Base-by-base conservation (phyloP, 2,797 vertebrate genomes). In the Clarias platycephalus region DNA sequence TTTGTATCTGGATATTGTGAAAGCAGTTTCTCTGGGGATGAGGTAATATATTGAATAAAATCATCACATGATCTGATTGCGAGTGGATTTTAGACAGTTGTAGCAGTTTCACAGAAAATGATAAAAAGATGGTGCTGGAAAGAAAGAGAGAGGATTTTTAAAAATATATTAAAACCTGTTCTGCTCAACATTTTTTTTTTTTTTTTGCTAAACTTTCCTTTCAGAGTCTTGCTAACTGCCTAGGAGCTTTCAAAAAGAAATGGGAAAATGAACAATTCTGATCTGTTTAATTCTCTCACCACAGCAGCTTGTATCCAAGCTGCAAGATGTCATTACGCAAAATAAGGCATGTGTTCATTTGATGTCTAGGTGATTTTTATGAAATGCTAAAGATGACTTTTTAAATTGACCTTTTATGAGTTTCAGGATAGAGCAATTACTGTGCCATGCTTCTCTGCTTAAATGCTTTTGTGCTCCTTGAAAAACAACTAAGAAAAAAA, bases 381-480 rank as follows among this genome's bases (percentile, higher is more conserved):
- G 18, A 20, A 57, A 57, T 58, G 18, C 12, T 76, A 10, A 31
- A 31, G 26, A 76, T 58, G 74, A 37, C 22, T 62, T 26, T 58
- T 76, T 58, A 22, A 12, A 60, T 4, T 8, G 24, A 62, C 34
- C 57, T 77, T 77, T 37, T 40, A 18, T 10, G 20, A 62, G 75
- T 78, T 37, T n/a, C 20, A 1, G 10, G 13, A 24, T 24, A 58
- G 55, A n/a, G 55, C 28, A 13, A 76, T 53, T 72, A 8, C 44
- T 28, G n/a, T 8, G 44, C 44, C 18, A 26, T 28, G 71, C n/a
- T 72, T 26, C 16, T 49, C 70, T 72, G 40, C 70, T 40, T 37
- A 70, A 70, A 70, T 76, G 80, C 58, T 58, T 28, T 68, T 2
- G 40, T 66, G 70, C 80, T 84, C 63, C 71, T 63, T 78, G 49